These are phyloP conservation scores for Halichoeres trimaculatus DNA, from an alignment of 2,113 vertebrate species.

Conservation along the genomic window DNA sequence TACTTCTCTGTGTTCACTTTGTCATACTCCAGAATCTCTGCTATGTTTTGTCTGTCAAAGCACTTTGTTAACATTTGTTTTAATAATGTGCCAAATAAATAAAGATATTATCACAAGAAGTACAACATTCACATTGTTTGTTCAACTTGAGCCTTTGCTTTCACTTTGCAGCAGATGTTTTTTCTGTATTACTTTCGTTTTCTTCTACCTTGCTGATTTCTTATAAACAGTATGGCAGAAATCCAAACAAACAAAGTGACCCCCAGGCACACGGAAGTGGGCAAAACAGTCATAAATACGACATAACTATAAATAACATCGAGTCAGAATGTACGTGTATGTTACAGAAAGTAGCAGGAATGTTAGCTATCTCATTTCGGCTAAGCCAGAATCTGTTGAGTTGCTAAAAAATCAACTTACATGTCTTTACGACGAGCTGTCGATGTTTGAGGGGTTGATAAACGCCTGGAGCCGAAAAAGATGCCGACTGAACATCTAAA, in stretches of 20 bases:
- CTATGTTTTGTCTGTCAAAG: no score
- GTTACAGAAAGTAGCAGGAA: background rate
- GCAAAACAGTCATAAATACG: background rate
- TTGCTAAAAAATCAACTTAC: constrained; percentile 27
- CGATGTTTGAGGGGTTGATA: background rate
- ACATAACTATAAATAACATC: rapidly evolving
- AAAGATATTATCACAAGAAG: background rate
- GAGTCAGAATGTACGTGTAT: no score
- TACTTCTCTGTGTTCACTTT: no score
- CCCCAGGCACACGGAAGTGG: background rate
- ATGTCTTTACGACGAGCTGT: rapidly evolving
- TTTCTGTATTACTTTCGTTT: constrained; percentile 55
- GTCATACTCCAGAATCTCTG: no score
- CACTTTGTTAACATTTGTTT: no score
- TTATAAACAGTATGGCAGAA: constrained; percentile 4
- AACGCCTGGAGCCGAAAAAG: background rate
- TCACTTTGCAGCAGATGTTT: constrained; percentile 2
- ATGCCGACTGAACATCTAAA: background rate
- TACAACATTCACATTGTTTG: background rate
- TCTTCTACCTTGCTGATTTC: constrained; percentile 21
- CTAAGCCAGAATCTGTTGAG: background rate
- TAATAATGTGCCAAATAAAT: background rate
- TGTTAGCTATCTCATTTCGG: background rate
- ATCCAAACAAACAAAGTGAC: background rate
- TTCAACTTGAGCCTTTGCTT: background rate